Evolutionary conservation across 2,888 invertebrate genomes (phyloP).

Genomic region (Platypus cylindrus): DNA sequence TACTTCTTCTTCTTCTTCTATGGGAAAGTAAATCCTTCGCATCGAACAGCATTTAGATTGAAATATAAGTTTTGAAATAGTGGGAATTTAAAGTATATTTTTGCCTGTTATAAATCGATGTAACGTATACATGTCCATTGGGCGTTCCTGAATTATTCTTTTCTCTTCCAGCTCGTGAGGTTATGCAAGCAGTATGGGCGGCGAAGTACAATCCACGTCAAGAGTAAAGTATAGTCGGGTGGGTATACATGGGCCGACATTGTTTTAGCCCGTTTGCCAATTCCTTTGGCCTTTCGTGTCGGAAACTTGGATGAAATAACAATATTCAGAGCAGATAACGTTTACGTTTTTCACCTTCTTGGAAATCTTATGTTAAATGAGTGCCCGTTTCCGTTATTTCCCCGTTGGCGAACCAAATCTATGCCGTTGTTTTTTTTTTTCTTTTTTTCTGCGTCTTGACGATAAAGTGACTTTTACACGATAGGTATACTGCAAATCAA

Average conservation of each 20-base stretch:
- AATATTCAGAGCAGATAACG: slow-evolving; percentile 10
- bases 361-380: slow-evolving; percentile 18
- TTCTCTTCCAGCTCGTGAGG: slow-evolving; percentile 38
- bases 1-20: too few relatives aligned
- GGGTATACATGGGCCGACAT: slow-evolving; percentile 4
- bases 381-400: slow-evolving; percentile 18
- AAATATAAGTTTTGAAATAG: too few relatives aligned
- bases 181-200: slow-evolving; percentile 40
- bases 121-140: slow-evolving; percentile 37
- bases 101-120: slow-evolving; percentile 35
- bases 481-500: slow-evolving; percentile 17
- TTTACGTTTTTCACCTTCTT: slow-evolving; percentile 20
- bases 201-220: slow-evolving; percentile 31
- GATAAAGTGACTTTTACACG: slow-evolving; percentile 17
- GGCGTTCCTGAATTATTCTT: slow-evolving; percentile 40
- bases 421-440: slow-evolving; percentile 16
- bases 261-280: slow-evolving; percentile 4
- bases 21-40: too few relatives aligned
- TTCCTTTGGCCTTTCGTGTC: slow-evolving; percentile 8
- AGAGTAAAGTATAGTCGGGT: slow-evolving; percentile 12
- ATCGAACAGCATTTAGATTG: too few relatives aligned
- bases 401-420: slow-evolving; percentile 9
- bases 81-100: slow-evolving; percentile 31
- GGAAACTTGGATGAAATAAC: slow-evolving; percentile 9
- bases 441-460: too few relatives aligned